Percentiles rank a stretch among this genome's conserved stretches.
phyloP scores from a whole-genome alignment of 2,113 vertebrate species.

The Aphyosemion australe region DNA sequence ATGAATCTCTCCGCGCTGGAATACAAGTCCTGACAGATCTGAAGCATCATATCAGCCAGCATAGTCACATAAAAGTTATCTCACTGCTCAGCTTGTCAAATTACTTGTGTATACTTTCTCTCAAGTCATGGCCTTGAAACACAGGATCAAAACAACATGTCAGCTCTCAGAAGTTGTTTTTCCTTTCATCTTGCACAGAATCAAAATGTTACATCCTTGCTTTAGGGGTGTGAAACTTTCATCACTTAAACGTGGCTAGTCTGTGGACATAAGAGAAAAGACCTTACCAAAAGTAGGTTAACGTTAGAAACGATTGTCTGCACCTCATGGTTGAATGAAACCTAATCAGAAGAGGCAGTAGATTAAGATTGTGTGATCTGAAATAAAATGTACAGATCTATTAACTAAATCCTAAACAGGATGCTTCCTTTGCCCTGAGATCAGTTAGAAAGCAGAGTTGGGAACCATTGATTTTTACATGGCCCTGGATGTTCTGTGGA shows the following conservation, averaged over 20 bases:
- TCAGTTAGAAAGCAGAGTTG: conserved; percentile 48
- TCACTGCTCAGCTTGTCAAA: conserved; percentile 33
- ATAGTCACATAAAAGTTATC: conserved; percentile 37
- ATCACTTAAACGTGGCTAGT: conserved; percentile 9
- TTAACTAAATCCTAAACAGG: conserved; percentile 72
- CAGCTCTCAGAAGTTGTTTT: conserved; percentile 36
- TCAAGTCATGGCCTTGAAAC: conserved; percentile 21
- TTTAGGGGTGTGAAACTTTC: conserved; percentile 20
- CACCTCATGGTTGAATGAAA: conserved; percentile 1
- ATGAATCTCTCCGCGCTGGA: conserved; percentile 17
- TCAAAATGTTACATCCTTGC: conserved; percentile 26
- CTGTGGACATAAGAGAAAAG: conserved; percentile 9
- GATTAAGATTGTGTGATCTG: conserved; percentile 52
- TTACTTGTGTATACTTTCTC: conserved; percentile 25
- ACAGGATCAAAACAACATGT: conserved; percentile 33
- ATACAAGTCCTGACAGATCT: conserved; percentile 31
- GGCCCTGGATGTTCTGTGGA: conserved; percentile 65
- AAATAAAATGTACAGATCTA: conserved; percentile 53
- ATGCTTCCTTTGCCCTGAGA: conserved; percentile 45
- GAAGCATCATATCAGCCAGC: conserved; percentile 17
- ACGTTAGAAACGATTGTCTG: conserved; percentile 7
- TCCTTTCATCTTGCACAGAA: conserved; percentile 12
- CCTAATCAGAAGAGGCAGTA: conserved; percentile 47
- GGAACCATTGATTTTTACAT: conserved; percentile 74
- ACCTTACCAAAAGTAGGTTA: conserved; percentile 14